Base-by-base conservation (phyloP, 2,113 vertebrate genomes). In the Podiceps cristatus region DNA sequence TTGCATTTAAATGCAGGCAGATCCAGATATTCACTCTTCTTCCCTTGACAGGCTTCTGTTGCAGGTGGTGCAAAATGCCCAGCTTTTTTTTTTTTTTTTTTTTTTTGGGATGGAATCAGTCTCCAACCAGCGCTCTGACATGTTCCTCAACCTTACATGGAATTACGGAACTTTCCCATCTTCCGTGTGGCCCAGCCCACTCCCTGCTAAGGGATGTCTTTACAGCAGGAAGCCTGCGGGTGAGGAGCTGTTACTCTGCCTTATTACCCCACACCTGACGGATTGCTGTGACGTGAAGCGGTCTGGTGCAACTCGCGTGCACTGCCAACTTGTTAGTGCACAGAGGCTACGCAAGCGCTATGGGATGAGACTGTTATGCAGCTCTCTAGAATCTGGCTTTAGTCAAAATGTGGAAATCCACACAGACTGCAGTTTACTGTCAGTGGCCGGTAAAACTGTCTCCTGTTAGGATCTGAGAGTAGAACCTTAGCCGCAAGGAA, bases 1-100 rank as follows among this genome's bases (percentile, higher is more conserved):
- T 96, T 96, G 66, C 86, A 97, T 95, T 93, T 89, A 91, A 94
- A 89, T 73, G 22, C 55, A 49, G 37, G 24, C 49, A 64, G 53
- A 93, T 87, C 80, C 80, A 96, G 66, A 89, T 55, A 96, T 13
- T 93, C 87, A 87, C 60, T 82, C 69, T 85, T 89, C 80, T 85
- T 94, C 89, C 76, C 76, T 33, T 86, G 76, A 94, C 35, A 89
- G 49, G 15, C 22, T 85, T 91, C 79, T 92, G 23, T 25, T 95
- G 86, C 88, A 94, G 86, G 86, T 92, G 88, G 67, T 90, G 29
- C 42, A 71, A 93, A 95, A 73, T 45, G 50, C 50, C 67, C 42
- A 68, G 56, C 20, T 52, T 74, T 80, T 62, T 10, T 6, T 2
- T 35, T 23, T 35, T 59, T 59, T 22, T 20, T 74, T 45, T 64